These are phyloP conservation scores for Loriculus beryllinus DNA, from an alignment of 2,797 vertebrate species.

Conservation along the genomic window DNA sequence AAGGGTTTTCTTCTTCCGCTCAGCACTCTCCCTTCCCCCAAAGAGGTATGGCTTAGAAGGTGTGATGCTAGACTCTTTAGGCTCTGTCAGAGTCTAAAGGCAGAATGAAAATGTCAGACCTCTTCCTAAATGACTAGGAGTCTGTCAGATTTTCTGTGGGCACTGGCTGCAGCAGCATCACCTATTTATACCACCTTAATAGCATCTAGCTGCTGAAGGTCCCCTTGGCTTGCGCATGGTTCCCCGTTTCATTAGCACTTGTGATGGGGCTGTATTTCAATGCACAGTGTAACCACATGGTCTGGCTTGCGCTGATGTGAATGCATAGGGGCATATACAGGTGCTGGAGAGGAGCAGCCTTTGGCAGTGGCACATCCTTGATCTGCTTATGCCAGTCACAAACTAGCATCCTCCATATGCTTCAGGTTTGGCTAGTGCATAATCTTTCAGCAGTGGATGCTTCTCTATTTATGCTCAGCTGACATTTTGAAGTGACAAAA, in stretches of 20 bases:
- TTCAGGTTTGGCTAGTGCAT: neutral
- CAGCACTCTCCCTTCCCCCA: neutral
- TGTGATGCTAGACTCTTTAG: neutral
- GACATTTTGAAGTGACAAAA: neutral
- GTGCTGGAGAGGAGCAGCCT: neutral
- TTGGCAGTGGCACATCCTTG: neutral
- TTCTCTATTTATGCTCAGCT: neutral
- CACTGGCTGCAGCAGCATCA: neutral
- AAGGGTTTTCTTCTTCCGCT: neutral
- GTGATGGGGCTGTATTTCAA: neutral
- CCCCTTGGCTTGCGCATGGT: accelerated
- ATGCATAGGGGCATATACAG: neutral
- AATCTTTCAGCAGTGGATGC: neutral
- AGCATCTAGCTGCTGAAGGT: neutral
- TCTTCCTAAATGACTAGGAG: neutral
- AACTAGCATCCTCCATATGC: neutral
- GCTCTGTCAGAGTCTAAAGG: neutral
- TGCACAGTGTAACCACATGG: accelerated
- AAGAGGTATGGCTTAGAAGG: neutral
- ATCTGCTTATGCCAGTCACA: neutral
- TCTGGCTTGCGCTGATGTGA: neutral
- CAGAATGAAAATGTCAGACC: neutral
- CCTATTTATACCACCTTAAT: neutral
- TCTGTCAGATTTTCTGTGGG: neutral
- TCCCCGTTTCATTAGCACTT: neutral